phyloP scores from a whole-genome alignment of 1,140 invertebrate genomes.

The Drosophila erecta region DNA sequence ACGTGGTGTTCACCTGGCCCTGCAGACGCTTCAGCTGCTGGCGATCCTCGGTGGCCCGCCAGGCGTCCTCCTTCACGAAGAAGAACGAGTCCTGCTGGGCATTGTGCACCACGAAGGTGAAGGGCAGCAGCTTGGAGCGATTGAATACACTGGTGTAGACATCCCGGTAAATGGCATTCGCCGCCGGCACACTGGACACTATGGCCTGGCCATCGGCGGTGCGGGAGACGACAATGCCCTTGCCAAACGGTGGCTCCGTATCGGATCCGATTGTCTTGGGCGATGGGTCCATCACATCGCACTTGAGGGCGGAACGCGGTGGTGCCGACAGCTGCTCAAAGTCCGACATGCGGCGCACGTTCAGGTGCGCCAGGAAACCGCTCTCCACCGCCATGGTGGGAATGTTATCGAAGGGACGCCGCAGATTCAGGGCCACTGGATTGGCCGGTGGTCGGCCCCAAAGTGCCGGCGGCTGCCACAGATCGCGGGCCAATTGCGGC shows the following conservation, averaged over 20 bases:
- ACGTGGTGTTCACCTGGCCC: constrained; percentile 96
- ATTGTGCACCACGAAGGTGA: constrained; percentile 95
- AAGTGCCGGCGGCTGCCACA: constrained; percentile 79
- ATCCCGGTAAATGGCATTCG: constrained; percentile 95
- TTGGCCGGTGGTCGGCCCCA: constrained; percentile 77
- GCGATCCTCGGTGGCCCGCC: constrained; percentile 94
- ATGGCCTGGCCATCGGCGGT: constrained; percentile 91
- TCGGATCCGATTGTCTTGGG: constrained; percentile 90
- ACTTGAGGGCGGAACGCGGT: constrained; percentile 90
- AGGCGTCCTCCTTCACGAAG: constrained; percentile 96
- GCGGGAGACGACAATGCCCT: constrained; percentile 94
- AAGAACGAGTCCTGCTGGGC: constrained; percentile 96
- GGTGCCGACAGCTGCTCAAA: constrained; percentile 90
- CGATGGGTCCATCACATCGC: constrained; percentile 89
- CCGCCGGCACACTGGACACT: constrained; percentile 93
- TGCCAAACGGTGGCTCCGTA: constrained; percentile 94
- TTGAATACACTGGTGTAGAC: constrained; percentile 98
- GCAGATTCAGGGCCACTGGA: constrained; percentile 77
- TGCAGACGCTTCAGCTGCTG: constrained; percentile 94
- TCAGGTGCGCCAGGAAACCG: constrained; percentile 91
- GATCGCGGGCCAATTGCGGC: constrained; percentile 88
- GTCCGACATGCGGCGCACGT: constrained; percentile 90
- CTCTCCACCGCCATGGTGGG: constrained; percentile 90
- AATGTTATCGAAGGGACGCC: constrained; percentile 83
- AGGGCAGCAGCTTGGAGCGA: constrained; percentile 93